Evolutionary conservation across 1,140 invertebrate species (phyloP).

Genomic region (Hypothenemus hampei): DNA sequence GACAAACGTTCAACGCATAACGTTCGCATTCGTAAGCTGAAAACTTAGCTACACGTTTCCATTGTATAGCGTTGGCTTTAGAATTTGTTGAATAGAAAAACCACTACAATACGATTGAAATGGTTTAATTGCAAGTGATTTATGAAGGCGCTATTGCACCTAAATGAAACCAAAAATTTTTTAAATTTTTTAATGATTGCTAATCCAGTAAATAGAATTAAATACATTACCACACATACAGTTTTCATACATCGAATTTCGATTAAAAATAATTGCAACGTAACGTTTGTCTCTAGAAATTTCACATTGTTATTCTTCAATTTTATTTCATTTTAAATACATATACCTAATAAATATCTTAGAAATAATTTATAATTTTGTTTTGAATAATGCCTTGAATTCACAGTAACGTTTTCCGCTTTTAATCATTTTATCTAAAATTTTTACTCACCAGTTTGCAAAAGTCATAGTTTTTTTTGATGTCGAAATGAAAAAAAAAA

Average conservation of each 20-base stretch:
- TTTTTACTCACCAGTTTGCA: slow-evolving; percentile 9
- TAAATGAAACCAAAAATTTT: slow-evolving; percentile 6
- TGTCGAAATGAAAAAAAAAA: background rate
- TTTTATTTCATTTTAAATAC: too few relatives aligned
- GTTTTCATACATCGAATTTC: slow-evolving; percentile 43
- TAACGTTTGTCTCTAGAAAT: slow-evolving; percentile 33
- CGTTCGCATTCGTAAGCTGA: too few relatives aligned
- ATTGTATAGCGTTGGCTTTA: too few relatives aligned
- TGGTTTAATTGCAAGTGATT: too few relatives aligned
- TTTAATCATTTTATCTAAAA: slow-evolving; percentile 23
- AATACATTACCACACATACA: slow-evolving; percentile 44
- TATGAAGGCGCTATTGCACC: too few relatives aligned
- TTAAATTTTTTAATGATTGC: slow-evolving; percentile 39
- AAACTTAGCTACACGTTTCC: too few relatives aligned
- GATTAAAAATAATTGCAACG: slow-evolving; percentile 39
- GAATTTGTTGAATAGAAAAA: too few relatives aligned
- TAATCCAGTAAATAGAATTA: slow-evolving; percentile 45
- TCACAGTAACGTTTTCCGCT: slow-evolving; percentile 36
- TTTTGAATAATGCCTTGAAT: slow-evolving; percentile 37
- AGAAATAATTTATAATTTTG: slow-evolving; percentile 20
- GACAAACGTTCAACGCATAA: too few relatives aligned
- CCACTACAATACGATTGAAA: too few relatives aligned
- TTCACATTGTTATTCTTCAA: slow-evolving; percentile 30
- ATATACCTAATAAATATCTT: slow-evolving; percentile 40
- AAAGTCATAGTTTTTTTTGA: slow-evolving; percentile 13